phyloP scores from a whole-genome alignment of 1,140 invertebrate species.

The Drosophila micromelanica region DNA sequence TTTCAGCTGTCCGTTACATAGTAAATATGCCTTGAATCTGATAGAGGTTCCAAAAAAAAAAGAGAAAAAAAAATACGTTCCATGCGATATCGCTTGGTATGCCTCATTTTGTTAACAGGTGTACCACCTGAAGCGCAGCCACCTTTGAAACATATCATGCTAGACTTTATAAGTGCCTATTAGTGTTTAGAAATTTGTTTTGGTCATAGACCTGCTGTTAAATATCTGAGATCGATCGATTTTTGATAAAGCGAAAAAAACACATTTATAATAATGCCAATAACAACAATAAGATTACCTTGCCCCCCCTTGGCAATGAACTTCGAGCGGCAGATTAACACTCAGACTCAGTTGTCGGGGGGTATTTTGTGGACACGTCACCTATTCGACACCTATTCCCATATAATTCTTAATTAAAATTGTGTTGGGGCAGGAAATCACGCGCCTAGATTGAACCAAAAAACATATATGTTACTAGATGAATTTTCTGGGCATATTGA shows the following conservation, averaged over 20 bases:
- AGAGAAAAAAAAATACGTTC: too few species aligned
- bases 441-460: too few species aligned
- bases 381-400: not conserved
- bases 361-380: constrained; percentile 2
- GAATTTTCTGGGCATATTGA: not conserved
- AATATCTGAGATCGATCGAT: not conserved
- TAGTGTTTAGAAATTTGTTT: constrained; percentile 4
- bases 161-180: not conserved
- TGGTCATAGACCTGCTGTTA: not conserved
- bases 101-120: not conserved
- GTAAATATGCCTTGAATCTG: too few species aligned
- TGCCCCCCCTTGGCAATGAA: constrained; percentile 8
- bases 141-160: constrained; percentile 1
- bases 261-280: not conserved
- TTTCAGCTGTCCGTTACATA: not conserved
- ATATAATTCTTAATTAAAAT: not conserved
- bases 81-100: not conserved
- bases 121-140: too few species aligned
- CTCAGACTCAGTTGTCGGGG: not conserved
- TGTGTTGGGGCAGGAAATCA: constrained; percentile 7
- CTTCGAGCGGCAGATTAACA: constrained; percentile 8
- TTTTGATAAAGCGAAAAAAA: not conserved
- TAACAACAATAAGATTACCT: not conserved
- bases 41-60: too few species aligned
- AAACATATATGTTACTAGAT: too few species aligned